Base-by-base conservation (phyloP, 2,797 vertebrate genomes). In the Otolemur crassicaudatus region DNA sequence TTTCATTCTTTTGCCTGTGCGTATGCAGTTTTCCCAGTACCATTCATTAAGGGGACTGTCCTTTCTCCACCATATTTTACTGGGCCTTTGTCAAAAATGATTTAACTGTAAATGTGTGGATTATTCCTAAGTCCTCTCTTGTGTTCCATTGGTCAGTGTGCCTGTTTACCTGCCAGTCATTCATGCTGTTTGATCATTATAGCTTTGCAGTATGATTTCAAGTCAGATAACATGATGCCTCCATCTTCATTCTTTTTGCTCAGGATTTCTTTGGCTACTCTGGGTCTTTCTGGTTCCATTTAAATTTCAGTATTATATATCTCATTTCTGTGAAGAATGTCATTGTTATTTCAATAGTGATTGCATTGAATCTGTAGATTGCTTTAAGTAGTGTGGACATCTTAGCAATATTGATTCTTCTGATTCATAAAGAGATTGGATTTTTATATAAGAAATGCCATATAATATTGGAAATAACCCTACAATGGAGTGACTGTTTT, bases 391-490 rank as follows among this genome's bases (percentile, higher is more conserved):
- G 65, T 67, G n/a, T n/a, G 6, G 65, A 67, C 65, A 67, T 67
- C n/a, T 67, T 67, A 67, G 65, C 31, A n/a, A 67, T 67, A n/a
- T 67, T 67, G 31, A n/a, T n/a, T 67, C 31, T 67, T 67, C 31
- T 31, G 19, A n/a, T 67, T 67, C 65, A 67, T 67, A 1, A 67
- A 67, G 17, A 67, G 31, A n/a, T 96, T 83, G 83, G 70, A 29
- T 56, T 92, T 84, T 70, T 70, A 65, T 85, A 53, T 87, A 63
- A 75, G 29, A 94, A 75, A 90, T 82, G 9, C 8, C 7, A 91
- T 37, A 23, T 61, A 85, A 80, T 81, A 87, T 1, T 81, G 16
- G 72, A 63, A 95, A 70, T 63, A 77, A 73, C 2, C 8, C 1
- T 58, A 9, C 67, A 2, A 27, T 72, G 17, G 23, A 69, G 1